phyloP scores from a whole-genome alignment of 2,113 vertebrate genomes.

The Theristicus caerulescens region DNA sequence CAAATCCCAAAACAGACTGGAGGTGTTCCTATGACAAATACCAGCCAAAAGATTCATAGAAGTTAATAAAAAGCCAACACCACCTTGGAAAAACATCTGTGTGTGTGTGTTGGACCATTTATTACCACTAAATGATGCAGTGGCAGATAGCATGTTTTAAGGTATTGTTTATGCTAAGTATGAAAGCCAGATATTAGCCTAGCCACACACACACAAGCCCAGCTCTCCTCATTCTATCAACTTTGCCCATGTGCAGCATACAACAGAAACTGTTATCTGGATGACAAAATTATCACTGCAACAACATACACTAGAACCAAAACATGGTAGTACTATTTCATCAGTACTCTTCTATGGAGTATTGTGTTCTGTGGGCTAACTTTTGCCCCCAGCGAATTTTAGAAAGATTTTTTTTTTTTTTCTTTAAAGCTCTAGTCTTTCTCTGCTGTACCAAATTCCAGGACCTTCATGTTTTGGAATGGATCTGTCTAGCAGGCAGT shows the following conservation, averaged over 20 bases:
- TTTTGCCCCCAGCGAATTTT: not conserved
- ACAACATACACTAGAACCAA: not conserved
- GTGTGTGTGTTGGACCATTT: not conserved
- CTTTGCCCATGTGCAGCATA: not conserved
- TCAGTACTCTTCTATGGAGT: not conserved
- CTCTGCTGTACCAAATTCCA: not conserved
- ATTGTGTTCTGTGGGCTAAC: accelerated
- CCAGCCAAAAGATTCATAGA: not conserved
- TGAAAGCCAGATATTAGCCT: not conserved
- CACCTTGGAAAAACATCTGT: not conserved
- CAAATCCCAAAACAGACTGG: constrained; percentile 6
- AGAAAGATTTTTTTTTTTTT: not conserved
- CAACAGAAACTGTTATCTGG: not conserved
- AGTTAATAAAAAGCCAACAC: not conserved
- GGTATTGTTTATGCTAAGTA: not conserved
- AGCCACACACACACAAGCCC: not conserved
- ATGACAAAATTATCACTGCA: not conserved
- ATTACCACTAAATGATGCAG: not conserved
- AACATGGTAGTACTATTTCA: not conserved
- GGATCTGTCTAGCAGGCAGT: not conserved
- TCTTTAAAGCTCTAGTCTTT: not conserved
- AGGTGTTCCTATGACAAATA: not conserved
- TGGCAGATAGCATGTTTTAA: not conserved
- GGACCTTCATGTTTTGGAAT: not conserved
- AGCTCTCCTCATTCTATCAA: not conserved